phyloP scores from a whole-genome alignment of 2,888 invertebrate species.

The Hecatera dysodea region DNA sequence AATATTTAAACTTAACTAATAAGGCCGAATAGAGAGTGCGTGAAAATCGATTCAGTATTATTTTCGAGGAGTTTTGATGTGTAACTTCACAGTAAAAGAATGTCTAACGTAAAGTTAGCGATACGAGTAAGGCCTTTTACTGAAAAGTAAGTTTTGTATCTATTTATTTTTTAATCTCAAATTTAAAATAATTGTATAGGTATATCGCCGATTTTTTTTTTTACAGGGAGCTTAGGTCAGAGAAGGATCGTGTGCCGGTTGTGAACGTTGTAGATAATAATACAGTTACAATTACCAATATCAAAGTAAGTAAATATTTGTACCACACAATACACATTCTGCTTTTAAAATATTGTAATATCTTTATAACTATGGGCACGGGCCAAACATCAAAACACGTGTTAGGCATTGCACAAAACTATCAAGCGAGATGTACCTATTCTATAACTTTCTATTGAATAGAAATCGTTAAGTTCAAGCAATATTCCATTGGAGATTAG shows the following conservation, averaged over 20 bases:
- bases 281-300: constrained; percentile 91
- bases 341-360: too few species aligned
- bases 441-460: too few species aligned
- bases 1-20: constrained; percentile 13
- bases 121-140: constrained; percentile 92
- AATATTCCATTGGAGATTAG: too few species aligned
- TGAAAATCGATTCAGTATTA: not conserved
- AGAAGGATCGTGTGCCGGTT: constrained; percentile 81
- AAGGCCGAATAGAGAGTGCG: constrained; percentile 2
- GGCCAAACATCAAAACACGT: too few species aligned
- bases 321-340: not conserved
- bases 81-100: constrained; percentile 66
- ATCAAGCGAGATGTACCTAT: too few species aligned
- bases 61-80: not conserved
- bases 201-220: constrained; percentile 10
- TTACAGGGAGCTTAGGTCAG: constrained; percentile 83
- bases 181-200: too few species aligned
- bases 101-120: constrained; percentile 92
- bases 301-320: constrained; percentile 86
- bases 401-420: too few species aligned
- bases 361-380: too few species aligned
- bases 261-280: constrained; percentile 86
- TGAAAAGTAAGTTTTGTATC: constrained; percentile 88
- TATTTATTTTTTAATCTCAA: not conserved
- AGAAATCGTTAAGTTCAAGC: too few species aligned